Percentiles rank a stretch among this genome's conserved stretches.
Conservation (phyloP, 1,140 invertebrate genomes). For the Hycleus phaleratus region DNA sequence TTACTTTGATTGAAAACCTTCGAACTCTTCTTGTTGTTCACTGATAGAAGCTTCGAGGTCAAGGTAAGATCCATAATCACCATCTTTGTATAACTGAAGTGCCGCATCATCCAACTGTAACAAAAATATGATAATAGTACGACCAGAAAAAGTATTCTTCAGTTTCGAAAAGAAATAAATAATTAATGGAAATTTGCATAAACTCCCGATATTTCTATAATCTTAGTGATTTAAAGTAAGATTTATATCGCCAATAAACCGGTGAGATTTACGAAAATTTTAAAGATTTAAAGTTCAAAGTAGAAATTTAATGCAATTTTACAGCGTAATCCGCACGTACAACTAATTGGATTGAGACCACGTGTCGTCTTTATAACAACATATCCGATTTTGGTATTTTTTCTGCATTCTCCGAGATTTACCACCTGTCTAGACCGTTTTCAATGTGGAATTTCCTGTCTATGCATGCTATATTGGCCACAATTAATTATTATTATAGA, state of each 20-base stretch:
- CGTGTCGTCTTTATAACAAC: too few relatives aligned
- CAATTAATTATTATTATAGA: neutral
- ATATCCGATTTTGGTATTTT: neutral
- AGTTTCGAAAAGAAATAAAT: neutral
- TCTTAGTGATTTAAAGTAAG: too few relatives aligned
- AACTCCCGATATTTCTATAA: neutral
- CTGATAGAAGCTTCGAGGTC: constrained; percentile 91
- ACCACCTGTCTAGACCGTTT: neutral
- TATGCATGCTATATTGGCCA: neutral
- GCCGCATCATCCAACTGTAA: constrained; percentile 93
- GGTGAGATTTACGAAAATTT: too few relatives aligned
- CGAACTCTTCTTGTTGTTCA: constrained; percentile 93
- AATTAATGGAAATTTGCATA: neutral
- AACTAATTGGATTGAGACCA: too few relatives aligned
- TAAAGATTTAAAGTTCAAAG: too few relatives aligned
- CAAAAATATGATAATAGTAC: constrained; percentile 12
- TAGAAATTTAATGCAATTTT: too few relatives aligned
- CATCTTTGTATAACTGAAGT: constrained; percentile 91
- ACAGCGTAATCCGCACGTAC: too few relatives aligned
- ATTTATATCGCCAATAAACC: too few relatives aligned
- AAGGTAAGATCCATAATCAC: constrained; percentile 92
- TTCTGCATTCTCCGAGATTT: neutral
- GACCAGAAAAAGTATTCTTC: neutral
- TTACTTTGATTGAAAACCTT: constrained; percentile 91
- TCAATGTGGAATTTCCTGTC: neutral